These are phyloP conservation scores for Eupithecia vulgata DNA, from an alignment of 2,888 invertebrate genomes.

Conservation along the genomic window DNA sequence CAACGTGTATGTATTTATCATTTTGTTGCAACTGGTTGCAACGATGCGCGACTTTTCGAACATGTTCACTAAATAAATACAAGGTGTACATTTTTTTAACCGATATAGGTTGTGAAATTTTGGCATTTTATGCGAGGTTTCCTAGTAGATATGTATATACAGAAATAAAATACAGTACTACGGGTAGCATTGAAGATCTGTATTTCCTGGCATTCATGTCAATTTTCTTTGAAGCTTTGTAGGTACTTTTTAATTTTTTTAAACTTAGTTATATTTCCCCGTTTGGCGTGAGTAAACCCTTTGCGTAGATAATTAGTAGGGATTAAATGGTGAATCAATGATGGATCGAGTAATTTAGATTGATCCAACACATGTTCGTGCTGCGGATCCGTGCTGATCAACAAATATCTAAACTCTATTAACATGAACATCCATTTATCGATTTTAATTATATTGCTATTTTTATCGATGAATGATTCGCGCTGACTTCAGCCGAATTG, in stretches of 20 bases:
- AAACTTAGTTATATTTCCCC: too few species aligned
- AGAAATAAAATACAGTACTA: too few species aligned
- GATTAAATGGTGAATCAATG: not conserved
- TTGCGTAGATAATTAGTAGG: not conserved
- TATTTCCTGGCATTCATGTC: too few species aligned
- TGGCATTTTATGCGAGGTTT: too few species aligned
- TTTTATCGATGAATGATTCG: not conserved
- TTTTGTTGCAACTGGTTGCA: not conserved
- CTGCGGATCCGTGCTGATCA: not conserved
- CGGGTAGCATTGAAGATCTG: too few species aligned
- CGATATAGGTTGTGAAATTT: too few species aligned
- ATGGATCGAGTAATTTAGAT: not conserved
- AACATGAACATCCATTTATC: too few species aligned
- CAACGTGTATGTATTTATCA: conserved; percentile 1
- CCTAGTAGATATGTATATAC: too few species aligned
- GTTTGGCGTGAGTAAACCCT: not conserved
- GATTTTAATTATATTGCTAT: too few species aligned
- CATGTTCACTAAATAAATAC: not conserved
- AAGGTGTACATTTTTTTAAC: too few species aligned
- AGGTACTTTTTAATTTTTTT: too few species aligned
- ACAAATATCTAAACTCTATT: not conserved
- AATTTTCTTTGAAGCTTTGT: too few species aligned
- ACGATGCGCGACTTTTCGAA: not conserved
- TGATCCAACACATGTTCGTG: not conserved
- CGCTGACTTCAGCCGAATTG: not conserved